These are phyloP conservation scores for Drosophila lini DNA, from an alignment of 1,140 invertebrate genomes.

Conservation along the genomic window DNA sequence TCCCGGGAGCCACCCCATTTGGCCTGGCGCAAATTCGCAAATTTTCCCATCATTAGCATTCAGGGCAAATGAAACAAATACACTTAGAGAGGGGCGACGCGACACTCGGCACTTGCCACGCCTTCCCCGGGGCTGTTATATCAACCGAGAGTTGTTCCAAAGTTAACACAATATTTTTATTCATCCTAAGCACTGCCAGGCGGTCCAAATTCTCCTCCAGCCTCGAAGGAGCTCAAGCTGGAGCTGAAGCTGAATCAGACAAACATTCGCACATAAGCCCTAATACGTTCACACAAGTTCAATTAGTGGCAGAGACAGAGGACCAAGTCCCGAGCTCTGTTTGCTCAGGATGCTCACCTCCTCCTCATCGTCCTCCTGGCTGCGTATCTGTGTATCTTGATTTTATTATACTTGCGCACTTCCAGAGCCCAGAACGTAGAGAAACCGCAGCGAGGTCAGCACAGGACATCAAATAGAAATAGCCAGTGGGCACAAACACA, in stretches of 20 bases:
- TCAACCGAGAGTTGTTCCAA: slow-evolving; percentile 58
- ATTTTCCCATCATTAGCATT: slow-evolving; percentile 83
- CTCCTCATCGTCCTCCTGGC: neutral
- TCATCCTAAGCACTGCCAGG: slow-evolving; percentile 68
- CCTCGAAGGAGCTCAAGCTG: neutral
- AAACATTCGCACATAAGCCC: slow-evolving; percentile 72
- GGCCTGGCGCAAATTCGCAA: slow-evolving; percentile 74
- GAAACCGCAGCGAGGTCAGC: slow-evolving; percentile 76
- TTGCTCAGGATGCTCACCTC: slow-evolving; percentile 12
- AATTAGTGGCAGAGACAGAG: slow-evolving; percentile 67
- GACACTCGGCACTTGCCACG: slow-evolving; percentile 40
- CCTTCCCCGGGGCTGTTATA: slow-evolving; percentile 37
- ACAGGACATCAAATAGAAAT: slow-evolving; percentile 78
- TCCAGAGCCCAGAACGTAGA: slow-evolving; percentile 35
- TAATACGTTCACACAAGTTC: slow-evolving; percentile 81
- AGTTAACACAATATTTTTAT: slow-evolving; percentile 82
- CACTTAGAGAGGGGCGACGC: slow-evolving; percentile 64
- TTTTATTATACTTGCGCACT: slow-evolving; percentile 81
- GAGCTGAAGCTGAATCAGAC: slow-evolving; percentile 26
- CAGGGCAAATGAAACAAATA: slow-evolving; percentile 82
- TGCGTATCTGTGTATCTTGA: slow-evolving; percentile 69
- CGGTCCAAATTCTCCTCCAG: slow-evolving; percentile 12
- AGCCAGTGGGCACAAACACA: slow-evolving; percentile 40
- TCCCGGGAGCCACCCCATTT: slow-evolving; percentile 19
- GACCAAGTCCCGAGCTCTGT: slow-evolving; percentile 5